Percentiles rank a stretch among this genome's conserved stretches.
Evolutionary conservation across 1,140 invertebrate species (phyloP).

Genomic region (Antheraea pernyi): DNA sequence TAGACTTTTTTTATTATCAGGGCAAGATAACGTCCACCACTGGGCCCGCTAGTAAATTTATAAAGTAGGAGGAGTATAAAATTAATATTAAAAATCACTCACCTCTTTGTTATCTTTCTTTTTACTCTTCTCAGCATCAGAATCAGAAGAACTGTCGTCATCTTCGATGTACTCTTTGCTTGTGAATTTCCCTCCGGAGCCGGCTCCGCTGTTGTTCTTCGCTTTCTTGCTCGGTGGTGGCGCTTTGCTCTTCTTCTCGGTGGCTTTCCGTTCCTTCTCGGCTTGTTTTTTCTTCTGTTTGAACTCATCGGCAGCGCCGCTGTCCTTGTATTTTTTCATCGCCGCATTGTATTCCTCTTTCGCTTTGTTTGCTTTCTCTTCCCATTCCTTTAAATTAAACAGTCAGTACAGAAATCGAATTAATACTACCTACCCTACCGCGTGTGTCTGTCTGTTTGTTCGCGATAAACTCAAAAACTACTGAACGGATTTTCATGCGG

Average conservation of each 20-base stretch:
- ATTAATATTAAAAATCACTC: conserved; percentile 19
- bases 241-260: conserved; percentile 66
- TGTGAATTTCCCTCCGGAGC: conserved; percentile 83
- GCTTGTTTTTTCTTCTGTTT: conserved; percentile 78
- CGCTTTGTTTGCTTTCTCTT: conserved; percentile 88
- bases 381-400: conserved; percentile 87
- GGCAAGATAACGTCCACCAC: too few relatives aligned
- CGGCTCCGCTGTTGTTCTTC: conserved; percentile 72
- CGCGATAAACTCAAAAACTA: too few relatives aligned
- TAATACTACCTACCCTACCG: too few relatives aligned
- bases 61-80: too few relatives aligned
- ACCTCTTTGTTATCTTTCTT: conserved; percentile 62
- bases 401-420: not conserved
- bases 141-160: conserved; percentile 81
- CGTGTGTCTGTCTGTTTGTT: too few relatives aligned
- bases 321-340: conserved; percentile 93
- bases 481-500: too few relatives aligned
- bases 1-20: too few relatives aligned
- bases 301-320: conserved; percentile 80
- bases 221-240: conserved; percentile 63
- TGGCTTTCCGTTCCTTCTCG: conserved; percentile 68
- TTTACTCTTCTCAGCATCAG: conserved; percentile 56
- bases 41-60: too few relatives aligned
- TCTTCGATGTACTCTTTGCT: conserved; percentile 96
- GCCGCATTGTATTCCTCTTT: conserved; percentile 92